Conservation (phyloP, 2,113 vertebrate species). For the Tamias sibiricus region DNA sequence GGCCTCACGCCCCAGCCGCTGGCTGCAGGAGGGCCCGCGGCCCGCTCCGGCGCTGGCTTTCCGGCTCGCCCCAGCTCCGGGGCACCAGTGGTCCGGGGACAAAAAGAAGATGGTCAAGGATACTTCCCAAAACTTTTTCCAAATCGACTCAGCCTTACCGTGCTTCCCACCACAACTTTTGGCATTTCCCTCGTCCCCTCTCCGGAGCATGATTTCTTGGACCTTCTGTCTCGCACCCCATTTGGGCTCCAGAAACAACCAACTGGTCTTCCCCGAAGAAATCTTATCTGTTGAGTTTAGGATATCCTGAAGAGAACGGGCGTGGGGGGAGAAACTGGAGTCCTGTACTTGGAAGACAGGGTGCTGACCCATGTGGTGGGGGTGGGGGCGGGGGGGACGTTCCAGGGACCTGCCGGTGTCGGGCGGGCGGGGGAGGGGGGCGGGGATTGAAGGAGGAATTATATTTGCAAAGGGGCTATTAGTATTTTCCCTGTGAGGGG, state of each 20-base stretch:
- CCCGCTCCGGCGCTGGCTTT: background rate
- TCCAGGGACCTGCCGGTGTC: background rate
- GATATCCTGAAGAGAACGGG: background rate
- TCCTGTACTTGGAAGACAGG: background rate
- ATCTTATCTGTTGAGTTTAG: background rate
- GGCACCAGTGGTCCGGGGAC: constrained; percentile 56
- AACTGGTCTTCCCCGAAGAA: too few species aligned
- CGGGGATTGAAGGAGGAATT: background rate
- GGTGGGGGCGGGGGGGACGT: constrained; percentile 73
- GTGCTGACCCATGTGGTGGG: constrained; percentile 44
- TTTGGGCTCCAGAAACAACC: background rate
- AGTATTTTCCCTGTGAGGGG: background rate
- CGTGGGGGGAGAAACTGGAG: background rate
- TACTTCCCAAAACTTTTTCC: background rate
- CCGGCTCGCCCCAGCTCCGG: background rate
- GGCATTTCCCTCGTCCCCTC: background rate
- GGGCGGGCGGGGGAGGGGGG: background rate
- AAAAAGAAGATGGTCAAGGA: background rate
- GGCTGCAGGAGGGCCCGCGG: background rate
- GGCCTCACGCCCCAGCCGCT: background rate
- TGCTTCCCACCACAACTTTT: background rate
- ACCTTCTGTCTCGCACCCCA: background rate
- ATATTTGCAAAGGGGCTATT: constrained; percentile 1
- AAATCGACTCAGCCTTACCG: background rate
- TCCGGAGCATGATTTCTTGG: background rate